These are phyloP conservation scores for Argynnis bischoffii DNA, from an alignment of 2,888 invertebrate species.

Conservation along the genomic window DNA sequence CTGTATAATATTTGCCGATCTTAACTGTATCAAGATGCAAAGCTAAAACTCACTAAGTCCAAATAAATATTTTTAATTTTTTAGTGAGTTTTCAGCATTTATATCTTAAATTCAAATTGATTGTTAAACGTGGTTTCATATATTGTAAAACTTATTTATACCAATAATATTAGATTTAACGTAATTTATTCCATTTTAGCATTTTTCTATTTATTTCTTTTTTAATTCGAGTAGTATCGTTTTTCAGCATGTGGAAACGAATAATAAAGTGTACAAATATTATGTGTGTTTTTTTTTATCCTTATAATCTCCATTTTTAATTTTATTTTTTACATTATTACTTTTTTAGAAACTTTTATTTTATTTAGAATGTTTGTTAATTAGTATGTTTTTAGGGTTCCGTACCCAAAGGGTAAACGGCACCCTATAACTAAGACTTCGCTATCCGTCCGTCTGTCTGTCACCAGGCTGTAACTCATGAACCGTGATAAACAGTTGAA, in stretches of 20 bases:
- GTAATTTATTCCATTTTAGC: conserved; percentile 30
- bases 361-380: neutral
- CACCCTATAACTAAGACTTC: too few relatives aligned
- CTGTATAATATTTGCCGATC: too few relatives aligned
- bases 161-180: conserved; percentile 30
- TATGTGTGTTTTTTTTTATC: conserved; percentile 14
- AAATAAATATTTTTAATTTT: too few relatives aligned
- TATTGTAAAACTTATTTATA: conserved; percentile 10
- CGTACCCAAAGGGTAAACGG: too few relatives aligned
- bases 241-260: conserved; percentile 26
- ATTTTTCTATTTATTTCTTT: conserved; percentile 24
- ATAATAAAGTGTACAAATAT: conserved; percentile 27
- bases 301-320: neutral
- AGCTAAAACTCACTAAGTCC: too few relatives aligned
- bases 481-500: too few relatives aligned
- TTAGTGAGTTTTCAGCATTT: too few relatives aligned
- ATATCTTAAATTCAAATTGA: neutral
- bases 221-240: conserved; percentile 14
- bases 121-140: neutral
- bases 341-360: neutral
- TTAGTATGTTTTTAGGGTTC: too few relatives aligned
- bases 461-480: too few relatives aligned
- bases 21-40: too few relatives aligned
- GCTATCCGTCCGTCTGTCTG: too few relatives aligned
- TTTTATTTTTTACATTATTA: too few relatives aligned